Evolutionary conservation across 2,797 vertebrate genomes (phyloP), one percentile per base, ranked within the genome.

Genomic region (Meda fulgida): DNA sequence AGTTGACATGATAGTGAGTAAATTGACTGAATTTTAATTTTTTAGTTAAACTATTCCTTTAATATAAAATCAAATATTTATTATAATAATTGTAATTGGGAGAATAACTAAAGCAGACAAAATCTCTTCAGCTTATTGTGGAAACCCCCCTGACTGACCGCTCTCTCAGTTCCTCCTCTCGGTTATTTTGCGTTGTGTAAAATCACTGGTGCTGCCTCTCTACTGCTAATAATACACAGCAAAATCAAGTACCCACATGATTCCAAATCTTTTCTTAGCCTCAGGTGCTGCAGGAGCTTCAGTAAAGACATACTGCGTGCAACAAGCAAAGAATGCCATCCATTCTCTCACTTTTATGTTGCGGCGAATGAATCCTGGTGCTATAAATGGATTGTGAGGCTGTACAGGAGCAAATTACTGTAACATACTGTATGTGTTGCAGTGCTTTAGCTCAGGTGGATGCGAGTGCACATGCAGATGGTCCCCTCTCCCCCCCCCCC

Each of bases 361-460:
- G 65, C 82, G 43, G 46, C 43, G 48, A 55, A 40, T 58, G 48
- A 78, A 78, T 65, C 58, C 16, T 29, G 26, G 10, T 46, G 55
- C 77, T 79, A 26, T 76, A 76, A 77, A 43, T 29, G 31, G 34
- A 29, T 40, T 40, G 72, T 77, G 46, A 70, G 48, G 76, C 46
- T 21, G 2, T 60, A 58, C 36, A 43, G 18, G 26, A 78, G 48
- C 36, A 77, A 78, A 78, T 69, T 67, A 78, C 63, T 69, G 65
- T 40, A 69, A 69, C 82, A 43, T 78, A n/a, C n/a, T n/a, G n/a
- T n/a, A 69, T 70, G 72, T 55, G 3, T 76, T 55, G 19, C 73
- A 26, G 19, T 84, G 73, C 51, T 84, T 70, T 69, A 40, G 19
- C 65, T 78, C 71, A 60, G 55, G 78, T 80, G 78, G 78, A 67